Evolutionary conservation across 2,113 vertebrate genomes (phyloP), one percentile per base, ranked within the genome.

Genomic region (Casuarius casuarius): DNA sequence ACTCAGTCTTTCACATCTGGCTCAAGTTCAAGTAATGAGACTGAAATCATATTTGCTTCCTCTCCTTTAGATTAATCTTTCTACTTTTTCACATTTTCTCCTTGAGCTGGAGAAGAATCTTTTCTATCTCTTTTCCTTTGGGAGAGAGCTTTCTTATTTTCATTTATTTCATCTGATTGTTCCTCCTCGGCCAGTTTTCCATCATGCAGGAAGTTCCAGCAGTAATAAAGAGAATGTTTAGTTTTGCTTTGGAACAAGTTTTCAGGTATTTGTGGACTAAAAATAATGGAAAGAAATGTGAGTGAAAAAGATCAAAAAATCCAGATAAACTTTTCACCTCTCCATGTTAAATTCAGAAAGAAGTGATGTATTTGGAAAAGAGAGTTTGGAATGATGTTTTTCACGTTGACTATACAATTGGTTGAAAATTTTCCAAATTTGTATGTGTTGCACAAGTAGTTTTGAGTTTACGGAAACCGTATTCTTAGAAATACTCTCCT

Each of bases 61-160:
- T 66, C 22, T 76, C 5, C 7, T 74, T 80, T 35, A 52, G 54
- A 77, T 83, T 52, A 48, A 68, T 79, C 52, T 70, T 73, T 73
- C 28, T 87, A 6, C 21, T 68, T 87, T 84, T 78, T 35, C 52
- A 33, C 7, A 29, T 58, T 88, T 78, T 88, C 16, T 83, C 9
- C 12, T 10, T 56, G 44, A 75, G 38, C 65, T 48, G 71, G 33
- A 62, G 71, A 88, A 70, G 46, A 4, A 52, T 26, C 13, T 51
- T 75, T n/a, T 86, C 22, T 62, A 3, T 5, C 0, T 84, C 23
- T 44, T 49, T 21, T 33, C 18, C 0, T 0, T 40, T 84, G 54
- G 29, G 19, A 73, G 1, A 3, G 33, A 76, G 26, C 6, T 91
- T 91, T 76, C 23, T 67, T 89, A 54, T 84, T 96, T 87, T 86